phyloP scores from a whole-genome alignment of 2,888 invertebrate species.

The Lepidocyrtoides sp. region DNA sequence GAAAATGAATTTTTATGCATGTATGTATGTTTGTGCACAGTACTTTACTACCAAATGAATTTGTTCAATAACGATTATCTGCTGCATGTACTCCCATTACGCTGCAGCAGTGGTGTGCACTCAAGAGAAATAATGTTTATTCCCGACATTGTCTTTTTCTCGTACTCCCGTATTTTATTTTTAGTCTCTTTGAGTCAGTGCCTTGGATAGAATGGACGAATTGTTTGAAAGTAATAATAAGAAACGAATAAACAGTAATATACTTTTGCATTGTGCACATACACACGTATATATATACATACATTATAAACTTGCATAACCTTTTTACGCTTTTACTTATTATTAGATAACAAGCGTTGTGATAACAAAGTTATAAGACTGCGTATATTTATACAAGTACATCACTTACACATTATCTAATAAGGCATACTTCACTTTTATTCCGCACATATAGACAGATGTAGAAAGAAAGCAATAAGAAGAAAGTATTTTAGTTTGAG shows the following conservation, averaged over 20 bases:
- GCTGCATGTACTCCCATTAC: slow-evolving; percentile 49
- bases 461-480: slow-evolving; percentile 36
- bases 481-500: slow-evolving; percentile 66
- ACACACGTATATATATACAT: not conserved
- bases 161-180: not conserved
- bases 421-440: slow-evolving; percentile 50
- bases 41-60: not conserved
- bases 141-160: slow-evolving; percentile 23
- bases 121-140: slow-evolving; percentile 20
- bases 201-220: not conserved
- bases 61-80: slow-evolving; percentile 58
- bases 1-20: not conserved
- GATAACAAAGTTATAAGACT: not conserved
- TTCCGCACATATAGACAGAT: slow-evolving; percentile 50
- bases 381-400: not conserved
- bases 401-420: slow-evolving; percentile 31
- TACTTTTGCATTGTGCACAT: not conserved
- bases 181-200: not conserved
- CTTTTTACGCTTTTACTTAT: not conserved
- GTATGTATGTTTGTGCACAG: not conserved
- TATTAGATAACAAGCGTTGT: not conserved
- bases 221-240: not conserved
- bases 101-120: slow-evolving; percentile 47
- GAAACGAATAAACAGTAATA: not conserved
- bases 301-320: not conserved